Conservation (phyloP, 2,888 invertebrate species). For the Protonemura montana region DNA sequence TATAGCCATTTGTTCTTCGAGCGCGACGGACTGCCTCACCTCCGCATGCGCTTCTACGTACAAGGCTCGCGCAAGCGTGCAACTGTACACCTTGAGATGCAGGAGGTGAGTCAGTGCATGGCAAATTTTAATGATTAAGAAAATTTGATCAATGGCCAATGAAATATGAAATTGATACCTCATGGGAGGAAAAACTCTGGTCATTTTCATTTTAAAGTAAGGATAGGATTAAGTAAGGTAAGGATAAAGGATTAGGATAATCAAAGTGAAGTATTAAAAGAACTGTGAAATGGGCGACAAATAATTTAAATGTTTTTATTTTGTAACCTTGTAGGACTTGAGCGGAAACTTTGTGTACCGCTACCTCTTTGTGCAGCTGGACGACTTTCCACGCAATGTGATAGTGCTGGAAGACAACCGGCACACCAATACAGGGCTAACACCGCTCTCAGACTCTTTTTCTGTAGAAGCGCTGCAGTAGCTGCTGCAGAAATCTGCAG, state of each 20-base stretch:
- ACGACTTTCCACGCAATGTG: slow-evolving; percentile 76
- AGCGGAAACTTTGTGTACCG: slow-evolving; percentile 80
- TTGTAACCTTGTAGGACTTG: slow-evolving; percentile 66
- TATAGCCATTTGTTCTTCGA: slow-evolving; percentile 75
- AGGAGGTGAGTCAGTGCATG: slow-evolving; percentile 68
- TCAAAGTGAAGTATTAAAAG: too few species aligned
- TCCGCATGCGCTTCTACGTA: slow-evolving; percentile 91
- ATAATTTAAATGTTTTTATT: too few species aligned
- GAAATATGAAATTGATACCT: too few species aligned
- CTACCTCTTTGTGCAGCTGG: slow-evolving; percentile 83
- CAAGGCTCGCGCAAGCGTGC: slow-evolving; percentile 83
- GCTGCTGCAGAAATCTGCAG: too few species aligned
- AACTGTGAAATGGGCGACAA: too few species aligned
- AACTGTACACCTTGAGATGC: slow-evolving; percentile 86
- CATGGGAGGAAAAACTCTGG: too few species aligned
- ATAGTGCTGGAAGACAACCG: slow-evolving; percentile 84
- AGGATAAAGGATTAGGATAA: too few species aligned
- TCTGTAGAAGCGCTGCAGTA: too few species aligned
- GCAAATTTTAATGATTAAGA: too few species aligned
- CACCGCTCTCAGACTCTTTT: not conserved
- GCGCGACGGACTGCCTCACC: slow-evolving; percentile 77
- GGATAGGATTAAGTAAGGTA: too few species aligned
- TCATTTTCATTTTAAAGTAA: too few species aligned
- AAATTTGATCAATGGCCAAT: too few species aligned
- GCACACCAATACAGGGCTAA: slow-evolving; percentile 40